These are phyloP conservation scores for Tigriopus japonicus DNA, from an alignment of 1,140 invertebrate species.

Conservation along the genomic window DNA sequence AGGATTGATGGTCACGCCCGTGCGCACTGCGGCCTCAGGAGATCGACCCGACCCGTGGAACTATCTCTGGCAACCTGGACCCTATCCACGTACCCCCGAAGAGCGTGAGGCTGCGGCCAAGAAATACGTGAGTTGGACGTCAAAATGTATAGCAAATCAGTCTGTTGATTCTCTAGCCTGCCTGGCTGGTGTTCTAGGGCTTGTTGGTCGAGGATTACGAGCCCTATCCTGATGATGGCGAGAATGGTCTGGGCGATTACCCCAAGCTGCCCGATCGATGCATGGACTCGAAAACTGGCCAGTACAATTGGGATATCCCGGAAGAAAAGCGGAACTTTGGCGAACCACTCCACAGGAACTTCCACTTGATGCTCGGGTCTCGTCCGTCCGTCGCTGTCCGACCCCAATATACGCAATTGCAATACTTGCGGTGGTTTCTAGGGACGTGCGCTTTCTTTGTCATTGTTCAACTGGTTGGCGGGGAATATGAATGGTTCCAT, in stretches of 20 bases:
- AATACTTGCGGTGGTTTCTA: too few species aligned
- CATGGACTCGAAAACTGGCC: background rate
- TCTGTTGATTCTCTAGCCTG: too few species aligned
- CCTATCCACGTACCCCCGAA: background rate
- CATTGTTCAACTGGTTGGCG: too few species aligned
- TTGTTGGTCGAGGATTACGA: background rate
- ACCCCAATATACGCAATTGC: too few species aligned
- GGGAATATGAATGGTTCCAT: too few species aligned
- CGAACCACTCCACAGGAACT: background rate
- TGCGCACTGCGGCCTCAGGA: too few species aligned
- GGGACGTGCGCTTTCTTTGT: too few species aligned
- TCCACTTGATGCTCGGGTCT: background rate
- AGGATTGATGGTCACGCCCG: too few species aligned
- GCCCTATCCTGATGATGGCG: background rate
- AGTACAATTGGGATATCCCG: background rate
- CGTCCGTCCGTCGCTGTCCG: too few species aligned
- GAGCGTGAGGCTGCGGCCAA: background rate
- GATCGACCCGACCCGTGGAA: background rate
- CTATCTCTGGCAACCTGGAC: background rate
- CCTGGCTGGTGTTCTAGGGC: too few species aligned
- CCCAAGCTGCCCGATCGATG: background rate
- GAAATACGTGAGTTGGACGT: too few species aligned
- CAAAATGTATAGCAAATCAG: too few species aligned
- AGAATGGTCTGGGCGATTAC: background rate
- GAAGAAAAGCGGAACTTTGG: slow-evolving; percentile 1